These are phyloP conservation scores for Leptinotarsa defecta DNA, from an alignment of 1,140 invertebrate genomes.

Conservation along the genomic window DNA sequence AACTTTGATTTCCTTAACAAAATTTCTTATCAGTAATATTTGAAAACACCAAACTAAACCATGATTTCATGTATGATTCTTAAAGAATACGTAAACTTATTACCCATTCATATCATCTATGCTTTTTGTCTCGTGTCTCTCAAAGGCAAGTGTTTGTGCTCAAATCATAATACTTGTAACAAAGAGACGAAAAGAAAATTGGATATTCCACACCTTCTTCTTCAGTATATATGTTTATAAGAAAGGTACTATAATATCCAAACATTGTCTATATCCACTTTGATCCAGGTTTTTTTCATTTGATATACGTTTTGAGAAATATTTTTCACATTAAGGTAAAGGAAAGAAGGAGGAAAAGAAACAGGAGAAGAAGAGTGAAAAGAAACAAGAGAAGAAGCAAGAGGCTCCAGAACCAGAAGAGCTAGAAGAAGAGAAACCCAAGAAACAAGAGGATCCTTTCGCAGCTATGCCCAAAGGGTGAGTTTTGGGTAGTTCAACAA, in stretches of 20 bases:
- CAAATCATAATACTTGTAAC: conserved; percentile 15
- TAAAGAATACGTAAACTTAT: too few species aligned
- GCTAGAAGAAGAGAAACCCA: neutral
- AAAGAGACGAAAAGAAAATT: conserved; percentile 1
- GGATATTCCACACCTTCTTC: neutral
- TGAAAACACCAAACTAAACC: too few species aligned
- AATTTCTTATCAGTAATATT: too few species aligned
- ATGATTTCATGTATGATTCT: too few species aligned
- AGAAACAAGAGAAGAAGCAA: neutral
- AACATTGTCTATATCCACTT: neutral
- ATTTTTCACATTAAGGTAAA: neutral
- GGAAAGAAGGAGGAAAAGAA: neutral
- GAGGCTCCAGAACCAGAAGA: neutral
- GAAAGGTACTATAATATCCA: neutral
- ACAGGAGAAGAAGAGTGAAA: neutral
- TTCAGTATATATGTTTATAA: neutral
- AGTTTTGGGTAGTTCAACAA: neutral
- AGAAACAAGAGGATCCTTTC: neutral
- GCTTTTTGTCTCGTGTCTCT: neutral
- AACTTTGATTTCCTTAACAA: too few species aligned
- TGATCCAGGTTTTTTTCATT: too few species aligned
- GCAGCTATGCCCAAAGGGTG: conserved; percentile 12
- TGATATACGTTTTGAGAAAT: too few species aligned
- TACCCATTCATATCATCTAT: too few species aligned
- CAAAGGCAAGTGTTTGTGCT: conserved; percentile 13